These are phyloP conservation scores for Phymorhynchus buccinoides DNA, from an alignment of 1,140 invertebrate genomes.

Conservation along the genomic window DNA sequence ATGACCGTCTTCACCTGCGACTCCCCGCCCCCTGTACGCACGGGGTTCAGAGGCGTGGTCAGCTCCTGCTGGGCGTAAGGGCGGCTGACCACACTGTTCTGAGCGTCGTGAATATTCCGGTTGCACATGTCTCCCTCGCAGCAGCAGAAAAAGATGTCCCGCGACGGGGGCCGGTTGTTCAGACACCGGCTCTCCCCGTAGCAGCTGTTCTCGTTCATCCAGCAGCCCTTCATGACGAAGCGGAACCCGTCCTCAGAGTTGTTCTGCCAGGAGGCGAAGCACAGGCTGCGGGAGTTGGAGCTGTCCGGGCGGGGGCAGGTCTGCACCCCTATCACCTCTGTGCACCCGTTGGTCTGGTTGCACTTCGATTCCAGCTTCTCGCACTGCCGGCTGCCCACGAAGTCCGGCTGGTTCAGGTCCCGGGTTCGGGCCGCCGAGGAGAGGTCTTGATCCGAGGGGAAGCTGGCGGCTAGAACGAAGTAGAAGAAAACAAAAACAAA, in stretches of 20 bases:
- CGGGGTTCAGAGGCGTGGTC: constrained; percentile 4
- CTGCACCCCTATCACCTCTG: too few relatives aligned
- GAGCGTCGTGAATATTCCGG: constrained; percentile 38
- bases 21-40: constrained; percentile 32
- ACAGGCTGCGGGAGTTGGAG: constrained; percentile 74
- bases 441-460: not conserved
- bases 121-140: constrained; percentile 94
- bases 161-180: constrained; percentile 25
- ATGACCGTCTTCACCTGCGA: constrained; percentile 64
- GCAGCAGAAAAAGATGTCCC: constrained; percentile 84
- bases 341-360: constrained; percentile 12
- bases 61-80: constrained; percentile 25
- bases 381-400: not conserved
- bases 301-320: not conserved
- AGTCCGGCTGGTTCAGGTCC: not conserved
- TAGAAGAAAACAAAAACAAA: not conserved
- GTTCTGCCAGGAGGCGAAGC: constrained; percentile 82
- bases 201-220: constrained; percentile 56
- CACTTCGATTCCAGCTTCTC: constrained; percentile 26
- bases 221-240: constrained; percentile 76
- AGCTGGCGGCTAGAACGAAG: not conserved
- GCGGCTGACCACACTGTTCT: constrained; percentile 36
- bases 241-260: constrained; percentile 76
- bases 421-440: constrained; percentile 22
- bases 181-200: constrained; percentile 63